Evolutionary conservation across 2,113 vertebrate genomes (phyloP).

Genomic region (Sylvia atricapilla): DNA sequence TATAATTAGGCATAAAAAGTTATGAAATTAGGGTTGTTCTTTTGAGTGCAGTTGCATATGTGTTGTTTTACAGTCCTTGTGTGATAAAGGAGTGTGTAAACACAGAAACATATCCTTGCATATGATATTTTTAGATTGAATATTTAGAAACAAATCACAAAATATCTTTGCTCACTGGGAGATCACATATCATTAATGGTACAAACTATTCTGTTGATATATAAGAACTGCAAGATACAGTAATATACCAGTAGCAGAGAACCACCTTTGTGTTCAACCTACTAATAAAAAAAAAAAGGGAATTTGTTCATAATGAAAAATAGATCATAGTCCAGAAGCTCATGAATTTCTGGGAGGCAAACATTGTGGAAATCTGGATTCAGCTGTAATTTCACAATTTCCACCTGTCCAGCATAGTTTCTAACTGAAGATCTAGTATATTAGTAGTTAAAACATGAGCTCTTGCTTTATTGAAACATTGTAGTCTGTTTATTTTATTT

Average conservation of each 20-base stretch:
- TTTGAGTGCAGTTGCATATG: neutral
- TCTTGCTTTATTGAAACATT: neutral
- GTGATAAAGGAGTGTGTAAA: neutral
- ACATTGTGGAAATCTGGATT: neutral
- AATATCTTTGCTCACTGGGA: neutral
- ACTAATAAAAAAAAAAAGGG: neutral
- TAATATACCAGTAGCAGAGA: neutral
- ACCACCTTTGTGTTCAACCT: fast-evolving
- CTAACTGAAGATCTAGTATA: neutral
- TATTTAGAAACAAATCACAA: neutral
- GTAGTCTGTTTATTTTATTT: neutral
- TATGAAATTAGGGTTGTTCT: neutral
- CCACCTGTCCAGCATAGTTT: neutral
- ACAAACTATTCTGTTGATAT: neutral
- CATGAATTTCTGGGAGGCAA: neutral
- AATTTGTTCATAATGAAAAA: neutral
- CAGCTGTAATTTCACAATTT: neutral
- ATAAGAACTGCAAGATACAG: neutral
- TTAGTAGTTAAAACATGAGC: neutral
- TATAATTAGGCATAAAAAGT: neutral
- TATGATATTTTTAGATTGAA: neutral
- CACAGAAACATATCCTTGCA: neutral
- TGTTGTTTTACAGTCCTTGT: neutral
- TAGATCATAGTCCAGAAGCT: neutral
- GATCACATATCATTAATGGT: neutral